phyloP scores from a whole-genome alignment of 2,113 vertebrate genomes.

The Sinosuthora webbiana region DNA sequence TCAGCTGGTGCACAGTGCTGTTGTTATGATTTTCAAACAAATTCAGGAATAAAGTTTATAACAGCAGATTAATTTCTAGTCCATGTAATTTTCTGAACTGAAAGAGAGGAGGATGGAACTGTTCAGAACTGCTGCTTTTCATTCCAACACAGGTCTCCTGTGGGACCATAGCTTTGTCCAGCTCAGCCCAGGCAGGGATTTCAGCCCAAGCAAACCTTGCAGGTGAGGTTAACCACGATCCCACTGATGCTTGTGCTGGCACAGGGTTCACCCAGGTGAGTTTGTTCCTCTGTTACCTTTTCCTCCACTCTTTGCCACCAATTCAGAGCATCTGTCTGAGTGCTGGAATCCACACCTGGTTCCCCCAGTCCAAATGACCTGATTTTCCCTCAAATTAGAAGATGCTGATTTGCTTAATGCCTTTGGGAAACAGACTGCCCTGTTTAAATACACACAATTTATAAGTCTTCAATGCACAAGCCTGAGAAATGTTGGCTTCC shows the following conservation, averaged over 20 bases:
- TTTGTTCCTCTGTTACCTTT: not conserved
- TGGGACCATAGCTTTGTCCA: not conserved
- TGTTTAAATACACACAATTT: not conserved
- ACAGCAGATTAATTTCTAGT: not conserved
- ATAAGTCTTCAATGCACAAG: not conserved
- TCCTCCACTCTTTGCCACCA: not conserved
- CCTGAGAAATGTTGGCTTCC: not conserved
- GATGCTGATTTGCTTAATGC: not conserved
- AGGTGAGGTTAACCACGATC: rapidly evolving
- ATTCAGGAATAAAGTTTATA: not conserved
- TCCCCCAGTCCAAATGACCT: not conserved
- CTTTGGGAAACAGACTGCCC: not conserved
- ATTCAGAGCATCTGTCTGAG: not conserved
- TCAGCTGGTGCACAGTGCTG: not conserved
- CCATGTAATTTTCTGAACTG: not conserved
- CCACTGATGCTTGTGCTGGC: not conserved
- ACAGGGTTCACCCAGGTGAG: rapidly evolving
- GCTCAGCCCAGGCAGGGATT: not conserved
- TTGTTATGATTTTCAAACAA: not conserved
- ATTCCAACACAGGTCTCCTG: not conserved
- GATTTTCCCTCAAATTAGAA: not conserved
- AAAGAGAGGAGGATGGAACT: not conserved
- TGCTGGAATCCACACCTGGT: not conserved
- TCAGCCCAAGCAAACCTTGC: not conserved
- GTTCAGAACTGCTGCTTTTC: not conserved